Percentiles rank a stretch among this genome's conserved stretches.
Conservation (phyloP, 1,140 invertebrate species). For the Lordiphosa mommai region DNA sequence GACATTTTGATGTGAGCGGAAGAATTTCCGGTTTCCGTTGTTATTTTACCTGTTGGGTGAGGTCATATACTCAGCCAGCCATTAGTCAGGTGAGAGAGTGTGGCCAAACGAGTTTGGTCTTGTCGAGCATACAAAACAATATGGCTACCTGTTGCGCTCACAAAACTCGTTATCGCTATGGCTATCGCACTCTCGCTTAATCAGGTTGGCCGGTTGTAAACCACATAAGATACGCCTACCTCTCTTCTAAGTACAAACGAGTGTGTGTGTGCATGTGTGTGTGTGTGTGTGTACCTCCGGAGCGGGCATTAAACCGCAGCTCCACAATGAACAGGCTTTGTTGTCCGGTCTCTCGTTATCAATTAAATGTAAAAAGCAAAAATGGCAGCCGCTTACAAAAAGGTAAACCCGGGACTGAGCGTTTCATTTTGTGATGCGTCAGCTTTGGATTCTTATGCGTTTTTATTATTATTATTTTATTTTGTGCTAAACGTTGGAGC, state of each 20-base stretch:
- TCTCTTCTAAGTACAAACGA: conserved; percentile 20
- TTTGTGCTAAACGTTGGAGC: conserved; percentile 35
- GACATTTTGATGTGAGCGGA: conserved; percentile 26
- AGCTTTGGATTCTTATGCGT: conserved; percentile 51
- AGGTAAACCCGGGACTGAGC: conserved; percentile 4
- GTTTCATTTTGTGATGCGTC: conserved; percentile 46
- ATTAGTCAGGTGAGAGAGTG: conserved; percentile 37
- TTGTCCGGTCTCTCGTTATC: conserved; percentile 64
- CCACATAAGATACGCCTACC: conserved; percentile 56
- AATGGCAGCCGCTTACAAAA: conserved; percentile 52
- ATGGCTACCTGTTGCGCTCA: conserved; percentile 61
- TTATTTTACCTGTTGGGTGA: conserved; percentile 60
- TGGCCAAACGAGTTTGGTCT: conserved; percentile 8
- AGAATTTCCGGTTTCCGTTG: conserved; percentile 69
- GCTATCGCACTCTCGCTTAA: conserved; percentile 40
- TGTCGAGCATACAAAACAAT: conserved; percentile 2
- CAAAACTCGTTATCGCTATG: conserved; percentile 58
- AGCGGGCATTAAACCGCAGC: conserved; percentile 49
- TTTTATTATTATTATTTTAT: conserved; percentile 28
- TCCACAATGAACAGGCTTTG: conserved; percentile 56
- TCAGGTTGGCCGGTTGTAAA: conserved; percentile 31
- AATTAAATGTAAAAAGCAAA: conserved; percentile 66
- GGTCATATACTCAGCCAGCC: conserved; percentile 32
- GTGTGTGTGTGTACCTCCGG: conserved; percentile 8
- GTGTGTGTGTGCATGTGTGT: too few species aligned